Evolutionary conservation across 1,140 invertebrate genomes (phyloP), one percentile per base, ranked within the genome.

Genomic region (Drosophila neocordata): DNA sequence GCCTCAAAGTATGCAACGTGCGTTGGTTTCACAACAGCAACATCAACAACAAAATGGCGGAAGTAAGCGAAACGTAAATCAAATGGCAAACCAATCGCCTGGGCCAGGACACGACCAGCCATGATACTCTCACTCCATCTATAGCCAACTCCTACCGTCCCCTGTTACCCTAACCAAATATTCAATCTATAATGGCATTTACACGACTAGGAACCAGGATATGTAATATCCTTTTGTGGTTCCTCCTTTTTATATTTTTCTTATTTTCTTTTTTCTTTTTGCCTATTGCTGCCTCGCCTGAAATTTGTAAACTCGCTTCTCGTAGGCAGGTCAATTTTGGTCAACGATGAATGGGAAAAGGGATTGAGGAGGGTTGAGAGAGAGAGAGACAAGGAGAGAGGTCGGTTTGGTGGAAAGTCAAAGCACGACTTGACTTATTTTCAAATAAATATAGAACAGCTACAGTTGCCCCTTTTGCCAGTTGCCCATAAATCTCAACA

Each of bases 101-200:
- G 68, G 44, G 38, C 41, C 71, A 74, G 44, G 38, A 51, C 64
- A 55, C 72, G 64, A 61, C 72, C 27, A 56, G n/a, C 53, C 27
- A 48, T 9, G 18, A 48, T 48, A 48, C 41, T 48, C 18, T 20
- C 11, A n/a, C 1, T 15, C 41, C 9, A 12, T 12, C 34, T 7
- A 6, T 3, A 2, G 24, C 12, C 4, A 22, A 5, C 15, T 22
- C 4, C 6, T 8, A 15, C 22, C 20, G 18, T n/a, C 51, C 18
- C 22, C 53, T 34, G 24, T 65, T 48, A 48, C 41, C 15, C 51
- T 27, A 41, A 74, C 71, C 70, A 87, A 78, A 85, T 81, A 85
- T 87, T 85, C 82, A 81, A 85, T 85, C 82, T 87, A 78, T 87
- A 85, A 87, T 87, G 74, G 74, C 82, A 75, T 87, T 85, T 85